Evolutionary conservation across 2,113 vertebrate species (phyloP).

Genomic region (Dicrurus megarhynchus): DNA sequence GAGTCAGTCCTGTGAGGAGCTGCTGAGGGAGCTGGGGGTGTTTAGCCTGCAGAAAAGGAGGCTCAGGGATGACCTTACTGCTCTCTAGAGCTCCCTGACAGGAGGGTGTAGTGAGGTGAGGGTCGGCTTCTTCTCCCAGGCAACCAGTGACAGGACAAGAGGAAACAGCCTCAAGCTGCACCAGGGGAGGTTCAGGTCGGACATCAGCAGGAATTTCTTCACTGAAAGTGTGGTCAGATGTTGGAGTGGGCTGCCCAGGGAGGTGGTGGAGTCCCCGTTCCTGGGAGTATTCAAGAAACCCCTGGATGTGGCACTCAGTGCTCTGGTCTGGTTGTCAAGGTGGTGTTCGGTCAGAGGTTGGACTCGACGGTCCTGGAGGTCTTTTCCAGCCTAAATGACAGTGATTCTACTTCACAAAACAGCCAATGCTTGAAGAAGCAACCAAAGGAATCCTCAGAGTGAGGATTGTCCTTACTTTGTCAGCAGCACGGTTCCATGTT

Average conservation of each 20-base stretch:
- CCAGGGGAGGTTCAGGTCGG: neutral
- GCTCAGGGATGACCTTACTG: neutral
- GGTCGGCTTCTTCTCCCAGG: neutral
- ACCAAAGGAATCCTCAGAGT: neutral
- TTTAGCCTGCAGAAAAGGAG: neutral
- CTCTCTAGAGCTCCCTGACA: neutral
- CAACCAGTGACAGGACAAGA: fast-evolving
- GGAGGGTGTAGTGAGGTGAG: neutral
- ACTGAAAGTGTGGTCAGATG: neutral
- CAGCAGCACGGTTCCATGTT: neutral
- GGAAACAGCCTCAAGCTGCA: fast-evolving
- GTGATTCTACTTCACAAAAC: neutral
- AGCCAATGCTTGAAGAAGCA: neutral
- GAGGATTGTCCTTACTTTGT: neutral
- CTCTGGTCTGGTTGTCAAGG: neutral
- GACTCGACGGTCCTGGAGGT: neutral
- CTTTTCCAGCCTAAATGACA: neutral
- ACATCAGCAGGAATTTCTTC: neutral
- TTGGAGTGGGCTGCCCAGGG: neutral
- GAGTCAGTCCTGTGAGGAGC: neutral
- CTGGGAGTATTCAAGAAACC: neutral
- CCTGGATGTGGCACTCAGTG: neutral
- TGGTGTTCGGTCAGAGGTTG: neutral
- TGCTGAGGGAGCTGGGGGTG: neutral
- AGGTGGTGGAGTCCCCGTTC: neutral